Percentiles rank a stretch among this genome's conserved stretches.
Evolutionary conservation across 2,113 vertebrate genomes (phyloP).

Genomic region (Puntigrus tetrazona): DNA sequence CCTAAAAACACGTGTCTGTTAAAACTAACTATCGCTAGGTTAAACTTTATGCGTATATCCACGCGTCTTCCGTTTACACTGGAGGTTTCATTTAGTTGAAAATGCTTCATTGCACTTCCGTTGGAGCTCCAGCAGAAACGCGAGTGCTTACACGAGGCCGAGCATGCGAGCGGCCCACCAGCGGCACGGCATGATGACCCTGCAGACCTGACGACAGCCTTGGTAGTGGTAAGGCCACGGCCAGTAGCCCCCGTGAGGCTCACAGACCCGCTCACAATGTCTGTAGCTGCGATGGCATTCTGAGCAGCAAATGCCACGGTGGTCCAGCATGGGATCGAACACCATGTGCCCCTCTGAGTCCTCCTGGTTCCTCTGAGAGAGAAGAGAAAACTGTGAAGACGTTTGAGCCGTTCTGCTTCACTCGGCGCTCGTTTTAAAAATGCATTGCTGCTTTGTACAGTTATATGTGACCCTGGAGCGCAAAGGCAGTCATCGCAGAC

Average conservation of each 20-base stretch:
- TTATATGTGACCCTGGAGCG: no score
- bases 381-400: not conserved
- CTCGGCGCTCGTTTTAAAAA: not conserved
- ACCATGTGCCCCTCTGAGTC: constrained; percentile 80
- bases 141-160: constrained; percentile 79
- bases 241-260: constrained; percentile 84
- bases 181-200: constrained; percentile 91
- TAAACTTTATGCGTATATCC: not conserved
- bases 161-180: constrained; percentile 96
- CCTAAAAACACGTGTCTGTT: not conserved
- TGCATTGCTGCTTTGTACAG: no score
- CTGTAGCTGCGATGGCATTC: constrained; percentile 89
- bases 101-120: not conserved
- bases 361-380: constrained; percentile 75
- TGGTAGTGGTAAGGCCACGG: constrained; percentile 90
- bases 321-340: constrained; percentile 93
- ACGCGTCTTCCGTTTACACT: not conserved
- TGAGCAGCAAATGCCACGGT: constrained; percentile 88
- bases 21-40: not conserved
- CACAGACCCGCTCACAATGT: constrained; percentile 90
- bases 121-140: not conserved
- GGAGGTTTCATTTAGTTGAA: not conserved
- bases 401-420: not conserved
- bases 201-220: constrained; percentile 87
- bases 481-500: no score